Conservation (phyloP, 2,888 invertebrate genomes). For the Apodemia mormo region DNA sequence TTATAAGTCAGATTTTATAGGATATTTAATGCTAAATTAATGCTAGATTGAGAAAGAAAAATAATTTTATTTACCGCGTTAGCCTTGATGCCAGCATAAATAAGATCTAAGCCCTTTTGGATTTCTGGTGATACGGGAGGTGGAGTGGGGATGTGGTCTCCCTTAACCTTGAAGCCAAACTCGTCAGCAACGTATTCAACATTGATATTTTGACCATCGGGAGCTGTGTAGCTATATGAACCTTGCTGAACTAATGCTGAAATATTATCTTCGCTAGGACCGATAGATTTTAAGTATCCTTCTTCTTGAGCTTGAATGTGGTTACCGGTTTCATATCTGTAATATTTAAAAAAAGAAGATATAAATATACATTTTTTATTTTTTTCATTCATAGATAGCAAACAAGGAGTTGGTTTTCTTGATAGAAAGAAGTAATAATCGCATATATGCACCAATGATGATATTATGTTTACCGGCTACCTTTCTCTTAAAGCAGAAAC, state of each 20-base stretch:
- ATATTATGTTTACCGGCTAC: no score
- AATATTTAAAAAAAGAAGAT: constrained; percentile 38
- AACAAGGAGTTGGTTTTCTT: not conserved
- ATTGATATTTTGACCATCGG: constrained; percentile 88
- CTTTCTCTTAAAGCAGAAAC: no score
- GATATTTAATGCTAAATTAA: no score
- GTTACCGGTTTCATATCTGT: constrained; percentile 91
- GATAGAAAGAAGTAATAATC: no score
- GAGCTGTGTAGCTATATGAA: constrained; percentile 89
- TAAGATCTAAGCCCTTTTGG: constrained; percentile 92
- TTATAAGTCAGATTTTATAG: no score
- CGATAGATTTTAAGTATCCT: constrained; percentile 86
- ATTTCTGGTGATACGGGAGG: constrained; percentile 92
- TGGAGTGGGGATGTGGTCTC: constrained; percentile 92
- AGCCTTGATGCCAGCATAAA: constrained; percentile 90
- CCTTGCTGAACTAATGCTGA: constrained; percentile 88
- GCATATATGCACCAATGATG: no score
- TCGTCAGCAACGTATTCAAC: constrained; percentile 92
- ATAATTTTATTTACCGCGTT: constrained; percentile 54
- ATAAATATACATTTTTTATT: not conserved
- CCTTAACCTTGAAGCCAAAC: constrained; percentile 89
- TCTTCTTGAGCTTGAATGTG: constrained; percentile 90
- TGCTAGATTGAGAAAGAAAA: not conserved
- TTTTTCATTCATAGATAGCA: not conserved
- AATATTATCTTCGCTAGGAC: constrained; percentile 80